A percentile compares a stretch with the other conserved stretches of the same genome.
Conservation (phyloP, 2,797 vertebrate genomes). For the Rousettus madagascariensis region DNA sequence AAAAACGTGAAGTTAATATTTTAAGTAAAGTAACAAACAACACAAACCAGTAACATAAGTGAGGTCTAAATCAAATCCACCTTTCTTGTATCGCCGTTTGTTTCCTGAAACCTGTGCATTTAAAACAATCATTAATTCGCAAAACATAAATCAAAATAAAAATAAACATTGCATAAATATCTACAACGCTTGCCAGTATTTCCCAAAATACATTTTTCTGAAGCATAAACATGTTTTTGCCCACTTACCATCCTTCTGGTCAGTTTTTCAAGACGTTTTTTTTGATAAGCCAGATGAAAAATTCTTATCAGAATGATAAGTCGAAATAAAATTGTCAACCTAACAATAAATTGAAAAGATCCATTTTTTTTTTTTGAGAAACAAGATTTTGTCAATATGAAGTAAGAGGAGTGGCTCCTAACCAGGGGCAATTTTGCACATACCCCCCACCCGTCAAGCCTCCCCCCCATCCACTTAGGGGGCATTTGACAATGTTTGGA, state of each 20-base stretch:
- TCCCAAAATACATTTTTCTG: not conserved
- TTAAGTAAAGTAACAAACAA: slow-evolving; percentile 27
- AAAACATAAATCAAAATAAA: not conserved
- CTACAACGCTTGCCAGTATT: not conserved
- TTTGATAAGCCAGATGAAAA: slow-evolving; percentile 92
- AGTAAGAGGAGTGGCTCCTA: not conserved
- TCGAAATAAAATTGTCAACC: slow-evolving; percentile 88
- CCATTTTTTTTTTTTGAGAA: not conserved
- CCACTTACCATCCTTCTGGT: slow-evolving; percentile 93
- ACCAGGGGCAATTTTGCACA: not conserved
- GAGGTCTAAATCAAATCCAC: slow-evolving; percentile 97
- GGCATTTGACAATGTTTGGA: not conserved
- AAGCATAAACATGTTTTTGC: not conserved
- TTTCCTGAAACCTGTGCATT: slow-evolving; percentile 93
- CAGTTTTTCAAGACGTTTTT: slow-evolving; percentile 91
- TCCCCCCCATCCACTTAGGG: not conserved
- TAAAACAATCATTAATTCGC: slow-evolving; percentile 28
- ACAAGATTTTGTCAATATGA: not conserved
- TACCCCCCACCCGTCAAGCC: not conserved
- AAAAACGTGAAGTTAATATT: not conserved
- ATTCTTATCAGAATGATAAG: slow-evolving; percentile 92
- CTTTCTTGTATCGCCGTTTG: slow-evolving; percentile 94
- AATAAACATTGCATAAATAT: not conserved
- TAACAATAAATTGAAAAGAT: slow-evolving; percentile 76
- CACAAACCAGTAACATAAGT: slow-evolving; percentile 95